Percentiles rank a stretch among this genome's conserved stretches.
Evolutionary conservation across 2,888 invertebrate genomes (phyloP).

Genomic region (Eupithecia subfuscata): DNA sequence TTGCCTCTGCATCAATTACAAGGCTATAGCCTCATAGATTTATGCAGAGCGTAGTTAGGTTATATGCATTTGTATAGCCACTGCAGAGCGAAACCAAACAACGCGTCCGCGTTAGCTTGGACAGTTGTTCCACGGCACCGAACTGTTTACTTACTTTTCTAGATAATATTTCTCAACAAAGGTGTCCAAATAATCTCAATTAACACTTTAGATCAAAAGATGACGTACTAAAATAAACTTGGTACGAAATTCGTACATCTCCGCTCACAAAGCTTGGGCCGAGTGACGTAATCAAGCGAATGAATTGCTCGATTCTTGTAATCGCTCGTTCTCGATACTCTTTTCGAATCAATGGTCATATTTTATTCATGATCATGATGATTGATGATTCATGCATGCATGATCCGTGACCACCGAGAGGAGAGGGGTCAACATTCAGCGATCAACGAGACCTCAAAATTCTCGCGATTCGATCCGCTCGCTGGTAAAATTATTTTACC

Average conservation of each 20-base stretch:
- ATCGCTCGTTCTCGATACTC: neutral
- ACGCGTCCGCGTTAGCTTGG: conserved; percentile 64
- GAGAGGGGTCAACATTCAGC: no score
- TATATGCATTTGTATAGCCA: conserved; percentile 81
- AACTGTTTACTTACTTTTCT: conserved; percentile 72
- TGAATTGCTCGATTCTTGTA: neutral
- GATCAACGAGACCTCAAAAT: no score
- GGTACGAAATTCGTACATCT: conserved; percentile 75
- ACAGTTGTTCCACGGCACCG: conserved; percentile 47
- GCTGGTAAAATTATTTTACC: no score
- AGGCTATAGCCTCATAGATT: conserved; percentile 76
- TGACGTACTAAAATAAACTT: conserved; percentile 79
- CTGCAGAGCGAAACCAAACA: conserved; percentile 78
- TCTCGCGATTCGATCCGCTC: no score
- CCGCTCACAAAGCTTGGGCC: conserved; percentile 73
- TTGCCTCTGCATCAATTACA: conserved; percentile 73
- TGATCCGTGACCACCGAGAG: no score
- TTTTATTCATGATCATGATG: no score
- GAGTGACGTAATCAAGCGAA: conserved; percentile 66
- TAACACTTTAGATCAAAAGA: conserved; percentile 68
- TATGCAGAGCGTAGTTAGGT: conserved; percentile 78
- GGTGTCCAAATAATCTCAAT: conserved; percentile 57
- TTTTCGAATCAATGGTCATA: conserved; percentile 6
- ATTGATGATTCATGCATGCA: no score
- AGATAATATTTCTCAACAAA: conserved; percentile 56